Evolutionary conservation across 2,113 vertebrate species (phyloP), one percentile per base, ranked within the genome.

Genomic region (Lampris megalopsis): DNA sequence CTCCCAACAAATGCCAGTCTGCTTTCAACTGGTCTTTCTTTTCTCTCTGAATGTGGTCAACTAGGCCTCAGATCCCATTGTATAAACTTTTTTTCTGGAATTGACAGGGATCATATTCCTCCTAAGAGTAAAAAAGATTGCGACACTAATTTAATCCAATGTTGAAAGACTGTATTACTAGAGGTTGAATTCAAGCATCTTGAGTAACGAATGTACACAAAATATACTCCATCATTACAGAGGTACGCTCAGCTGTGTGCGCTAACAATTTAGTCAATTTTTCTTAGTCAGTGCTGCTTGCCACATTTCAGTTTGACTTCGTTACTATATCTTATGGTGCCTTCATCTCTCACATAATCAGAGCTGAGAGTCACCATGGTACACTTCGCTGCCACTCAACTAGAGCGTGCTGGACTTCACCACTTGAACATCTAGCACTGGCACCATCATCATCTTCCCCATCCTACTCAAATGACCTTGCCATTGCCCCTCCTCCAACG

Each of bases 391-490:
- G 68, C 79, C 48, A 6, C 75, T 82, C 72, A 62, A 79, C 84
- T 74, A 71, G 74, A 86, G 73, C 77, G 45, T 71, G 82, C 68
- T 40, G 85, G 77, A 77, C 66, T 3, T 73, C 61, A 9, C 9
- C 77, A 82, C 82, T 91, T 85, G 77, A 81, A 84, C 80, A 56
- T 74, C 67, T 65, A 60, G 62, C 61, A 3, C 59, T 13, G 75
- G 54, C 81, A 63, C 63, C 84, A 82, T 85, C 83, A 81, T 84
- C 86, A 74, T 76, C 75, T 83, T 85, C 64, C 77, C 77, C 81
- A 81, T 88, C 88, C 76, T 89, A 78, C 88, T 75, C 72, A 74
- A 75, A 82, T 86, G 85, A 89, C 89, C 88, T 91, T 85, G 71
- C 75, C 79, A 66, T 68, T 62, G 74, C 66, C 38, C 38, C 79